A percentile compares a stretch with the other conserved stretches of the same genome.
These are phyloP conservation scores for Cricetomys ansorgei DNA, from an alignment of 2,113 vertebrate genomes.

Conservation along the genomic window DNA sequence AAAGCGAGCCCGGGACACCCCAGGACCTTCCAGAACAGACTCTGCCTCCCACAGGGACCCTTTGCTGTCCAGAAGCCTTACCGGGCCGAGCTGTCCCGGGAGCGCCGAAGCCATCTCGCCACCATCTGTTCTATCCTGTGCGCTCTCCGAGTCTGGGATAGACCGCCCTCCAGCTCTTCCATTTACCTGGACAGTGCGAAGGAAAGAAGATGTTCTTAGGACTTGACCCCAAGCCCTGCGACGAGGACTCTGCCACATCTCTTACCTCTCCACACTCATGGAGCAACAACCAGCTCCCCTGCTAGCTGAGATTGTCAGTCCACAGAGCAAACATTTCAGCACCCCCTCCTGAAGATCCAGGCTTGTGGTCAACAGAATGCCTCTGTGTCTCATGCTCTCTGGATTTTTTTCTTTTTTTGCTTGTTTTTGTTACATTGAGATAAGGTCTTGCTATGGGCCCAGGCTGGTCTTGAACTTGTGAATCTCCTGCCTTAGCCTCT, in stretches of 20 bases:
- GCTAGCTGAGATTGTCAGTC: too few relatives aligned
- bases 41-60: not conserved
- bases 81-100: constrained; percentile 93
- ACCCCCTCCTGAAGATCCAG: not conserved
- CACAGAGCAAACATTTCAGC: not conserved
- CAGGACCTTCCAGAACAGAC: not conserved
- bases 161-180: constrained; percentile 96
- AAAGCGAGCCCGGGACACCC: not conserved
- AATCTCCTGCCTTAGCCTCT: not conserved
- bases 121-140: constrained; percentile 97
- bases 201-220: constrained; percentile 53
- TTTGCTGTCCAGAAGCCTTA: constrained; percentile 73
- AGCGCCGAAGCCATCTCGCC: constrained; percentile 96
- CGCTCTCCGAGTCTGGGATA: constrained; percentile 92
- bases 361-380: not conserved
- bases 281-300: too few relatives aligned
- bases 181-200: constrained; percentile 91
- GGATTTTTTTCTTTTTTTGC: not conserved
- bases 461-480: not conserved
- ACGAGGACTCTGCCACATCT: not conserved
- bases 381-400: not conserved
- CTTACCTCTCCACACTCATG: too few relatives aligned
- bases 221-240: not conserved
- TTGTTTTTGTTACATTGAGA: not conserved
- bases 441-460: not conserved